Evolutionary conservation across 2,888 invertebrate genomes (phyloP).

Genomic region (Agriopis leucophaearia): DNA sequence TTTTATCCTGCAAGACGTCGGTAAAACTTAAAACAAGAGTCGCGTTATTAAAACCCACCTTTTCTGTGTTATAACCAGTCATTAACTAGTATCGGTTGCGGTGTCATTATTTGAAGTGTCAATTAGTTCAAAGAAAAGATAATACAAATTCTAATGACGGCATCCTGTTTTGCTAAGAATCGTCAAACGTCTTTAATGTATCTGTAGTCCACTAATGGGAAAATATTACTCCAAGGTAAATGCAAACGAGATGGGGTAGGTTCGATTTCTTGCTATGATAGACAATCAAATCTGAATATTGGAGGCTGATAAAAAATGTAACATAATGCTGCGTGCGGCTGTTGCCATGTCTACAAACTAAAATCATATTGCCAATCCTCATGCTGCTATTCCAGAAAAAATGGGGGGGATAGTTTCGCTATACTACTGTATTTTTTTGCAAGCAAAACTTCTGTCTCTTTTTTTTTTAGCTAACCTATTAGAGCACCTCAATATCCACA

Average conservation of each 20-base stretch:
- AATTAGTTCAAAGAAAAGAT: conserved; percentile 13
- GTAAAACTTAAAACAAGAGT: conserved; percentile 20
- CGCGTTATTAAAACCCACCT: conserved; percentile 20
- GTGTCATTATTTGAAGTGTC: conserved; percentile 20
- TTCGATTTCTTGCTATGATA: neutral
- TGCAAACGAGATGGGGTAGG: neutral
- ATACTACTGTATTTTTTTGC: too few relatives aligned
- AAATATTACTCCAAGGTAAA: neutral
- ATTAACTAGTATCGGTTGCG: conserved; percentile 18
- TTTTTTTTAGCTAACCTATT: too few relatives aligned
- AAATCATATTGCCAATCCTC: too few relatives aligned
- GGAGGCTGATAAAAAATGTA: too few relatives aligned
- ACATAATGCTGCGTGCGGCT: too few relatives aligned
- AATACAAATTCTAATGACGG: conserved; percentile 23
- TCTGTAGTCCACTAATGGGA: neutral
- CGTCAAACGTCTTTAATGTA: neutral
- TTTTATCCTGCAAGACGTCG: conserved; percentile 4
- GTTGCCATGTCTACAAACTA: too few relatives aligned
- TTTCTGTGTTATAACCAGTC: too few relatives aligned
- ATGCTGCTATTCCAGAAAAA: too few relatives aligned
- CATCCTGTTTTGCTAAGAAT: conserved; percentile 14
- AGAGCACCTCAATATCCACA: too few relatives aligned
- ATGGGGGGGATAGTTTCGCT: too few relatives aligned
- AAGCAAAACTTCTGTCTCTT: too few relatives aligned
- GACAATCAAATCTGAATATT: too few relatives aligned